Base-by-base conservation (phyloP, 2,888 invertebrate genomes). In the Ommatoiulus sabulosus region DNA sequence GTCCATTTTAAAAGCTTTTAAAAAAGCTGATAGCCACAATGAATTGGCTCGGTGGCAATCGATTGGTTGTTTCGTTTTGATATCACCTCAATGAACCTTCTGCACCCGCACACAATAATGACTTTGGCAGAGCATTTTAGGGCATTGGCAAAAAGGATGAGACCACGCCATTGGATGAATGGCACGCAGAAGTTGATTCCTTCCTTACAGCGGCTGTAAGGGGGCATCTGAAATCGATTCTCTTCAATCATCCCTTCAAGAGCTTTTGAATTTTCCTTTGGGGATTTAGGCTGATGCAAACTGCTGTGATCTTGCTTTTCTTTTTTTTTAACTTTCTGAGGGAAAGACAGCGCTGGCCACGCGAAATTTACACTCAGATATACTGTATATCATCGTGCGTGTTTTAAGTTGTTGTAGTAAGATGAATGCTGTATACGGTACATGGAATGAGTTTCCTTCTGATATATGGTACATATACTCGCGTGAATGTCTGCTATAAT, bases 161-260 rank as follows among this genome's bases (percentile, higher is more conserved):
- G 72, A 72, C 72, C 24, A n/a, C n/a, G 24, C 72, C 72, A 24
- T 72, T 24, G 72, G 24, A 24, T 72, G 72, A 72, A 72, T 72
- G 72, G 8, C 72, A 72, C 72, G 72, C 24, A 20, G 20, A 72
- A 72, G 72, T 72, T 72, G 72, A 72, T 72, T 72, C 72, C 72
- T 72, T 63, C 63, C 63, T 6, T 63, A 72, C 72, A 72, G 72
- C 24, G 72, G 72, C 72, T 24, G 72, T 8, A 72, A 72, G 72
- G 72, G 46, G 72, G 72, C 72, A 72, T 72, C 72, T 72, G 72
- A 72, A 72, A 72, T 72, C 72, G 72, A 72, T 72, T 72, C 72
- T 72, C 72, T 72, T 72, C 72, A 72, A 72, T 72, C 72, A 72
- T 72, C 72, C 72, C 72, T 72, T 72, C 72, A 72, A 72, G 72